phyloP scores from a whole-genome alignment of 2,888 invertebrate species.

The Drosophila prolongata region DNA sequence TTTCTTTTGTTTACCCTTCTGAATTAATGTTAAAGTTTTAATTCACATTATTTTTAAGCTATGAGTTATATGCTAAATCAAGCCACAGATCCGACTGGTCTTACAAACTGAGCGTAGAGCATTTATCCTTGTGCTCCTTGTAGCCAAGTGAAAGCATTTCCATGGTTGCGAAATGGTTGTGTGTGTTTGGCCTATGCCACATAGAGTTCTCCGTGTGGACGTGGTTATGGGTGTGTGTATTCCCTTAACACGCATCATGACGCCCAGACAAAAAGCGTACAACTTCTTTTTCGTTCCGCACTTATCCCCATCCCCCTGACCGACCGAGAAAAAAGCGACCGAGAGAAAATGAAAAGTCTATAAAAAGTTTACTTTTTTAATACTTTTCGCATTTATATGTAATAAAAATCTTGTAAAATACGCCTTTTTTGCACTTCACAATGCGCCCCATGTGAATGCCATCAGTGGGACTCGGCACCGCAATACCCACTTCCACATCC shows the following conservation, averaged over 20 bases:
- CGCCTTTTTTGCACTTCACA: conserved; percentile 75
- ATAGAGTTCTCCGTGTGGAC: neutral
- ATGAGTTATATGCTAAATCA: neutral
- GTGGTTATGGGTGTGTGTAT: conserved; percentile 25
- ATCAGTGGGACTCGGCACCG: conserved; percentile 13
- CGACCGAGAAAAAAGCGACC: neutral
- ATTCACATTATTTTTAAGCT: too few species aligned
- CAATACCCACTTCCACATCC: neutral
- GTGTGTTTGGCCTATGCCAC: conserved; percentile 13
- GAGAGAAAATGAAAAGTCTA: conserved; percentile 59
- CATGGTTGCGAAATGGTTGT: conserved; percentile 11
- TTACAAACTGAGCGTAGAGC: conserved; percentile 15
- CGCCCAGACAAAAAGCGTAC: conserved; percentile 72
- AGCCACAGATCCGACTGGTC: neutral
- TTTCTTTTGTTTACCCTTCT: too few species aligned
- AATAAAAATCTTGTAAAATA: conserved; percentile 82
- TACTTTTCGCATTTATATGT: conserved; percentile 79
- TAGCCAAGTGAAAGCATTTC: conserved; percentile 37
- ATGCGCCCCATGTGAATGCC: conserved; percentile 55
- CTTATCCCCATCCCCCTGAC: neutral
- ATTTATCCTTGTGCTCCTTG: conserved; percentile 20
- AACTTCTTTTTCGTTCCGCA: conserved; percentile 50
- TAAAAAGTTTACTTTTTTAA: conserved; percentile 80
- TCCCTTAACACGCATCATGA: conserved; percentile 77
- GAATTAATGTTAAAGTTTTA: too few species aligned